phyloP scores from a whole-genome alignment of 2,797 vertebrate species.

The Chelon auratus region DNA sequence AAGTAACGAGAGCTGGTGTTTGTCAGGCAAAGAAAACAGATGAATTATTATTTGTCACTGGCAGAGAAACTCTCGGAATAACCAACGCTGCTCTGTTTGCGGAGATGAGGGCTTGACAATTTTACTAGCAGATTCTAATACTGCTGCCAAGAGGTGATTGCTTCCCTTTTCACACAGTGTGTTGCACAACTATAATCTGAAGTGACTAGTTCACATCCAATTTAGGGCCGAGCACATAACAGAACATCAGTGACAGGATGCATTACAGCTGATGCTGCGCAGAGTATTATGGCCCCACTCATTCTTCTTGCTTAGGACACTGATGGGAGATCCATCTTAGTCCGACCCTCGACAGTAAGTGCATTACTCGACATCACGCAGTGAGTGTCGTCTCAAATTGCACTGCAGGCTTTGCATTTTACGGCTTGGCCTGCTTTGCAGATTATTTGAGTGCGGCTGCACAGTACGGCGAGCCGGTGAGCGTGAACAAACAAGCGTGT shows the following conservation, averaged over 20 bases:
- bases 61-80: constrained; percentile 42
- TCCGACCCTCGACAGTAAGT: constrained; percentile 24
- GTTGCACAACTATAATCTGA: constrained; percentile 58
- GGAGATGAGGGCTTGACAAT: constrained; percentile 60
- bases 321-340: constrained; percentile 44
- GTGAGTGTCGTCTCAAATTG: constrained; percentile 30
- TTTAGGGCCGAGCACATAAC: constrained; percentile 57
- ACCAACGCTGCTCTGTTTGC: constrained; percentile 31
- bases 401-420: constrained; percentile 21
- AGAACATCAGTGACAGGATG: constrained; percentile 61
- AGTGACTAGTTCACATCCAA: constrained; percentile 68
- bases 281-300: constrained; percentile 17
- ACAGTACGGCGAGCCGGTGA: neutral
- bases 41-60: constrained; percentile 54
- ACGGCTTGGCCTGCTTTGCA: constrained; percentile 16
- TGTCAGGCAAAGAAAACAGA: constrained; percentile 38
- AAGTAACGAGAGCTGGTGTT: constrained; percentile 30
- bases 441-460: constrained; percentile 37
- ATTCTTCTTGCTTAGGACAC: constrained; percentile 50
- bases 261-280: constrained; percentile 50
- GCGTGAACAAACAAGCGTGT: constrained; percentile 7
- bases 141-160: constrained; percentile 62
- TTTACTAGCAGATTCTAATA: constrained; percentile 70
- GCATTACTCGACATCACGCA: constrained; percentile 36
- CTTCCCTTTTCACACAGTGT: constrained; percentile 52